Evolutionary conservation across 2,797 vertebrate genomes (phyloP).

Genomic region (Lithobates pipiens): DNA sequence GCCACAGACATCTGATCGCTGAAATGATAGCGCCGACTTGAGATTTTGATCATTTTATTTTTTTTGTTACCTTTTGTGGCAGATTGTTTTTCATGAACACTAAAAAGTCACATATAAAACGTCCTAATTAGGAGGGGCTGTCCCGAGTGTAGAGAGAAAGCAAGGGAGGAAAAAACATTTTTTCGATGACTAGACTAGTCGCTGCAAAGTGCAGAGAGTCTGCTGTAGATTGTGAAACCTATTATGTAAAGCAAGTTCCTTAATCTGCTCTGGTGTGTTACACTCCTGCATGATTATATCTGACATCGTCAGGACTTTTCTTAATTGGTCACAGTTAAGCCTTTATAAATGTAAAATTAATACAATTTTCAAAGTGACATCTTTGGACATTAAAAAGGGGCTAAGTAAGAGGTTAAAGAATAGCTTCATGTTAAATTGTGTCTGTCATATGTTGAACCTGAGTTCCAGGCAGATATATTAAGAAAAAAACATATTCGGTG

Average conservation of each 20-base stretch:
- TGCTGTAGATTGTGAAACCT: too few species aligned
- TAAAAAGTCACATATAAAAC: constrained; percentile 26
- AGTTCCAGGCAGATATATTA: too few species aligned
- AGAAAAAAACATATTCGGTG: too few species aligned
- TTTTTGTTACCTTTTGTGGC: constrained; percentile 33
- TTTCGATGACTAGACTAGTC: background rate
- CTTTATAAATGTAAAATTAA: background rate
- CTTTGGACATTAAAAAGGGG: background rate
- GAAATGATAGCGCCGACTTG: constrained; percentile 37
- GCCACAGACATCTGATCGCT: constrained; percentile 49
- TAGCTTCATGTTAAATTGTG: too few species aligned
- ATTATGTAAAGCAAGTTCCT: too few species aligned
- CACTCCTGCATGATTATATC: background rate
- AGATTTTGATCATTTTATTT: background rate
- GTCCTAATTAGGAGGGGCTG: constrained; percentile 3
- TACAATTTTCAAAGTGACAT: background rate
- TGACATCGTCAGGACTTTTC: background rate
- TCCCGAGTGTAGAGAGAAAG: background rate
- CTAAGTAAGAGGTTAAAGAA: too few species aligned
- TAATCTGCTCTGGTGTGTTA: too few species aligned
- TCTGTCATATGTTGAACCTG: too few species aligned
- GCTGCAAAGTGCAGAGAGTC: too few species aligned
- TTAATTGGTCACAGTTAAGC: background rate
- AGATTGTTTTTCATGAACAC: background rate
- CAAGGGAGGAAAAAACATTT: background rate